Evolutionary conservation across 2,888 invertebrate genomes (phyloP).

Genomic region (Heterodera filipjevi): DNA sequence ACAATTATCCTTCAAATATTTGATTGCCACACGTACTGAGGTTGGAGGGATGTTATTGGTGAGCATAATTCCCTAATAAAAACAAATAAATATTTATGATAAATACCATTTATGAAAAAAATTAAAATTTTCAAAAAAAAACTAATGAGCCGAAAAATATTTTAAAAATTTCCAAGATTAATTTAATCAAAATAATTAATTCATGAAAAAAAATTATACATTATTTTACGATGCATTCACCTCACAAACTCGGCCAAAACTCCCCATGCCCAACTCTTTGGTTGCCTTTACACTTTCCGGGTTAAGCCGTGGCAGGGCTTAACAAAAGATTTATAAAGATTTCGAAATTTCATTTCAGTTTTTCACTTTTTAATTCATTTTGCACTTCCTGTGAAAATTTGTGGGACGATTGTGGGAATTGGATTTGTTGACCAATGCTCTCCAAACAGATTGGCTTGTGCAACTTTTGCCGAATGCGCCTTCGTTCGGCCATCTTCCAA

Average conservation of each 20-base stretch:
- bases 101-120: neutral
- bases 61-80: conserved; percentile 71
- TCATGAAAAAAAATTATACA: neutral
- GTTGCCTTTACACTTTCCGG: conserved; percentile 83
- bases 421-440: conserved; percentile 46
- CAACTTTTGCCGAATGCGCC: conserved; percentile 44
- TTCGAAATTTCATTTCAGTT: conserved; percentile 14
- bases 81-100: conserved; percentile 58
- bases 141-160: too few species aligned
- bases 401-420: conserved; percentile 40
- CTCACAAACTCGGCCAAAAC: conserved; percentile 95
- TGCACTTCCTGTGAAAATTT: conserved; percentile 45
- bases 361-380: conserved; percentile 50
- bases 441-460: conserved; percentile 55
- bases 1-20: conserved; percentile 87
- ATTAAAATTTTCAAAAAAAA: too few species aligned
- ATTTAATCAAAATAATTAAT: neutral
- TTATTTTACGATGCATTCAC: conserved; percentile 69
- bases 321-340: neutral
- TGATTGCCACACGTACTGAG: conserved; percentile 84
- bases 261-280: conserved; percentile 90
- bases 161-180: neutral
- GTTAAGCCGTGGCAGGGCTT: conserved; percentile 80
- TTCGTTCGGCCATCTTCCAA: conserved; percentile 37
- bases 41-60: conserved; percentile 39